Evolutionary conservation across 1,140 invertebrate genomes (phyloP).

Genomic region (Eubasilissa regina): DNA sequence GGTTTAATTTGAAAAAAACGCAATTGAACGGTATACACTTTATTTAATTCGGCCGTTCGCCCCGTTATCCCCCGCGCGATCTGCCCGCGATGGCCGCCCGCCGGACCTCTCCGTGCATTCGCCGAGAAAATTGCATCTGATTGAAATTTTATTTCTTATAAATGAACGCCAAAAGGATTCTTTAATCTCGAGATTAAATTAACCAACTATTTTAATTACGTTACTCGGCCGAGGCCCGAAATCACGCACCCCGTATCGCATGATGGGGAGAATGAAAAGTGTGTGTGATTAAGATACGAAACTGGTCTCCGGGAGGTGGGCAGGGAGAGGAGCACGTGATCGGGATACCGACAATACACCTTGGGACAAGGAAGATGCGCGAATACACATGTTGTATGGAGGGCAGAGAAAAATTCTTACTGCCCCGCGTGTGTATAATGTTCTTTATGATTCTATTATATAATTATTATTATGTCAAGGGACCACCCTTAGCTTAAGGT

Average conservation of each 20-base stretch:
- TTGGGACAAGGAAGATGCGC: background rate
- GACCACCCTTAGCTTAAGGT: too few species aligned
- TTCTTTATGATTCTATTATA: too few species aligned
- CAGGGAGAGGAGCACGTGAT: background rate
- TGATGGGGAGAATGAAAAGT: background rate
- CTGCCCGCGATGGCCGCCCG: background rate
- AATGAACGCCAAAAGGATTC: background rate
- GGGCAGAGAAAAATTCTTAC: background rate
- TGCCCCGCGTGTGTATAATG: too few species aligned
- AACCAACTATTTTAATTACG: slow-evolving; percentile 15
- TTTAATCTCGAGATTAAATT: background rate
- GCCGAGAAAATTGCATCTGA: background rate
- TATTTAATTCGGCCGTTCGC: slow-evolving; percentile 23
- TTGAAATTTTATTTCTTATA: slow-evolving; percentile 17
- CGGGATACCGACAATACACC: background rate
- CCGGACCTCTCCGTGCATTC: background rate
- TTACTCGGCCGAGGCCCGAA: background rate
- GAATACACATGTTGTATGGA: background rate
- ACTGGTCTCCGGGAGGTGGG: background rate
- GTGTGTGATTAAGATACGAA: background rate
- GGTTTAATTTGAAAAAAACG: slow-evolving; percentile 23
- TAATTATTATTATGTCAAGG: too few species aligned
- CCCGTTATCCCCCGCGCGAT: slow-evolving; percentile 3
- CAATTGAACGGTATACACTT: slow-evolving; percentile 26
- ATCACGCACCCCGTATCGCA: slow-evolving; percentile 12